These are phyloP conservation scores for Uloborus plumipes DNA, from an alignment of 2,888 invertebrate species.

Conservation along the genomic window DNA sequence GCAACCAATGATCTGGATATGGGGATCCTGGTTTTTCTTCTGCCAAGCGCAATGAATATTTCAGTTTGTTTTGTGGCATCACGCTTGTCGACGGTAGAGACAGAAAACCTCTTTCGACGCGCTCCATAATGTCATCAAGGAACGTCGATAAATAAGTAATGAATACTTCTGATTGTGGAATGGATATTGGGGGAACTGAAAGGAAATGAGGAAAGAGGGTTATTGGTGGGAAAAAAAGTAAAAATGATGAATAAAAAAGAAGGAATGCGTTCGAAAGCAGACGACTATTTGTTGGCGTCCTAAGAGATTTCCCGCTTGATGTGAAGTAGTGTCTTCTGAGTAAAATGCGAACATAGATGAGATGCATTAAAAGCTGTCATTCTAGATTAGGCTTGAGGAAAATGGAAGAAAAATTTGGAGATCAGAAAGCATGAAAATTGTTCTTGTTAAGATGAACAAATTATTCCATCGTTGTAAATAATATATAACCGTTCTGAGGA, in stretches of 20 bases:
- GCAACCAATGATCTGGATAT: constrained; percentile 22
- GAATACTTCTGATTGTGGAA: constrained; percentile 61
- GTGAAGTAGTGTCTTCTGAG: background rate
- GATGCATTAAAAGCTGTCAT: constrained; percentile 20
- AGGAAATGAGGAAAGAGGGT: constrained; percentile 5
- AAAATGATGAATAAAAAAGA: background rate
- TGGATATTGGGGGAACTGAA: constrained; percentile 27
- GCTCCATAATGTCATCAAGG: constrained; percentile 46
- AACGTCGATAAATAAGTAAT: constrained; percentile 51
- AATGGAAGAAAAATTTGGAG: too few species aligned
- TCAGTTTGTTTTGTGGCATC: constrained; percentile 61
- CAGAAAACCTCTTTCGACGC: constrained; percentile 24
- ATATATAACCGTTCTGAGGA: too few species aligned
- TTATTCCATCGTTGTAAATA: too few species aligned
- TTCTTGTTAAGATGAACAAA: too few species aligned
- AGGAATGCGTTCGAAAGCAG: constrained; percentile 14
- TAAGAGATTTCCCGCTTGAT: constrained; percentile 14
- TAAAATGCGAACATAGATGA: background rate
- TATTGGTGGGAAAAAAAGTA: constrained; percentile 7
- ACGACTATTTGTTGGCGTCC: constrained; percentile 12
- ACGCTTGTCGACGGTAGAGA: constrained; percentile 25
- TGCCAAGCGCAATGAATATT: constrained; percentile 49
- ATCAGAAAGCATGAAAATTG: too few species aligned
- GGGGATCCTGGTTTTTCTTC: constrained; percentile 27
- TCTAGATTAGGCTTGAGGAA: constrained; percentile 25